Conservation (phyloP, 2,797 vertebrate species). For the Peromyscus nudipes region DNA sequence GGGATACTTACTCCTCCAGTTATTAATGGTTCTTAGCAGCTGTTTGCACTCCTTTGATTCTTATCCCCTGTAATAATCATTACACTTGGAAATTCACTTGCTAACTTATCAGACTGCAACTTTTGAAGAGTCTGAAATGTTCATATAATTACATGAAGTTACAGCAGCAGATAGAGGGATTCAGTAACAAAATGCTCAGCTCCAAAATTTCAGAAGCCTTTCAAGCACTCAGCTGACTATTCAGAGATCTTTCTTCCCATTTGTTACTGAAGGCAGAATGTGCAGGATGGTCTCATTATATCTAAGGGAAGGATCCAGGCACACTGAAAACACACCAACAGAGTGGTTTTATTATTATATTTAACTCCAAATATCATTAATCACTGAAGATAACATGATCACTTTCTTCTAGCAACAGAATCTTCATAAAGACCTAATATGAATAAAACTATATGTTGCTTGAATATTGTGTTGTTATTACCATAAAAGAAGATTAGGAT, state of each 20-base stretch:
- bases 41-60: background rate
- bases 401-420: background rate
- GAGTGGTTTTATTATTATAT: background rate
- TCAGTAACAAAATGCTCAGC: background rate
- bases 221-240: slow-evolving; percentile 52
- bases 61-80: slow-evolving; percentile 3
- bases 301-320: background rate
- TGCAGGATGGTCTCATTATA: background rate
- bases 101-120: background rate
- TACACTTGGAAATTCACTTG: slow-evolving; percentile 50
- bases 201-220: slow-evolving; percentile 42
- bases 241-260: slow-evolving; percentile 47
- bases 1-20: slow-evolving; percentile 3
- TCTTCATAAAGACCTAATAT: background rate
- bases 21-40: background rate
- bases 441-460: background rate
- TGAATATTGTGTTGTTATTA: background rate
- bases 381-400: background rate
- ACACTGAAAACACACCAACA: slow-evolving; percentile 27
- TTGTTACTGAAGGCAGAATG: background rate
- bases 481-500: background rate
- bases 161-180: background rate
- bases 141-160: slow-evolving; percentile 6
- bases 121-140: slow-evolving; percentile 41
- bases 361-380: background rate